These are phyloP conservation scores for Barbus barbus DNA, from an alignment of 2,113 vertebrate species.

Conservation along the genomic window DNA sequence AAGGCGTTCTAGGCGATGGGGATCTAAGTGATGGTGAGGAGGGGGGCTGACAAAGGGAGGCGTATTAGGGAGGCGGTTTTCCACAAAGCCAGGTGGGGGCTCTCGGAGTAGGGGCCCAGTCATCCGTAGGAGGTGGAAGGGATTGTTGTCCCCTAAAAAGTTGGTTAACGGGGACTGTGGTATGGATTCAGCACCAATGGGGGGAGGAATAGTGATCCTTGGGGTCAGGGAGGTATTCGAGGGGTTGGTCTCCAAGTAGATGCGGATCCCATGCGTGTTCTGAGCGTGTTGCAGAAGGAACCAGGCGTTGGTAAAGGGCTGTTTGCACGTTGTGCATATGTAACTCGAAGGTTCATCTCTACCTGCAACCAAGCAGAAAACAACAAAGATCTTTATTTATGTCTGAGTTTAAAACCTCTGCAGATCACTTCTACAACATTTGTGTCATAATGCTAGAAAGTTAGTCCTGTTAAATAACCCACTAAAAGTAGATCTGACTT, in stretches of 20 bases:
- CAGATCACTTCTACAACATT: not conserved
- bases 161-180: slow-evolving; percentile 92
- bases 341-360: slow-evolving; percentile 98
- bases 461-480: not conserved
- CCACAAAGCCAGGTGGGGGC: slow-evolving; percentile 88
- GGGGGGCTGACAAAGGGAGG: slow-evolving; percentile 93
- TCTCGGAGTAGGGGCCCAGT: slow-evolving; percentile 92
- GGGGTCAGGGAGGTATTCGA: slow-evolving; percentile 91
- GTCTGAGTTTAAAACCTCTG: not conserved
- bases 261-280: slow-evolving; percentile 97
- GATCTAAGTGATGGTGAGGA: slow-evolving; percentile 75
- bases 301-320: slow-evolving; percentile 98
- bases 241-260: slow-evolving; percentile 94
- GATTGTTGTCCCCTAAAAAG: slow-evolving; percentile 95
- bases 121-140: slow-evolving; percentile 96
- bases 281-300: slow-evolving; percentile 98
- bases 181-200: slow-evolving; percentile 88
- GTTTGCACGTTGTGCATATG: slow-evolving; percentile 99
- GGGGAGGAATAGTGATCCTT: slow-evolving; percentile 91
- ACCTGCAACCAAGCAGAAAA: slow-evolving; percentile 79
- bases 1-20: slow-evolving; percentile 89
- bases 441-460: not conserved
- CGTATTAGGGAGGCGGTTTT: slow-evolving; percentile 90
- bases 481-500: not conserved
- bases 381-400: slow-evolving; percentile 4